Evolutionary conservation across 2,797 vertebrate species (phyloP), one percentile per base, ranked within the genome.

Genomic region (Spinus olivaceus): DNA sequence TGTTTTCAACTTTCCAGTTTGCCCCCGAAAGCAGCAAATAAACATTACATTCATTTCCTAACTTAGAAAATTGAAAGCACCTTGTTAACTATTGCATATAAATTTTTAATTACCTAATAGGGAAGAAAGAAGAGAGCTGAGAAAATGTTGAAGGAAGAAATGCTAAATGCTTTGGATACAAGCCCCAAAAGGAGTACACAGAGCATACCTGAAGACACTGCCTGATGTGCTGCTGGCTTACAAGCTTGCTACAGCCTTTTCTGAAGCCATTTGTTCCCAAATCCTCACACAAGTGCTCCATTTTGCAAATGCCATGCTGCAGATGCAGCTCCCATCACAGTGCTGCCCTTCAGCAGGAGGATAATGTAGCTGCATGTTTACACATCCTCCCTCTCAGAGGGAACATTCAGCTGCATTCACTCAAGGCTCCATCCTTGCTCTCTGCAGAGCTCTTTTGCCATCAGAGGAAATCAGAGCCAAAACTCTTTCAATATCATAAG

Each of bases 101-200:
- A 67, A 83, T 91, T 96, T 88, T 63, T 42, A 95, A 91, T 94
- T 27, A 78, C 59, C 94, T 90, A 64, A 10, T 47, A 88, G 67
- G 64, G 76, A 81, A 33, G 66, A 88, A 88, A 83, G 72, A 93
- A 95, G 86, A 65, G 20, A 89, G 42, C 56, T 86, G 73, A 92
- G 35, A 69, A 86, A 69, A 71, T 44, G 71, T 64, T 79, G 79
- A 25, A 78, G 85, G 65, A 94, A 76, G 70, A 94, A 76, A 51
- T 83, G 47, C 42, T 39, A 3, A 8, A 5, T 44, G 24, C 13
- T 90, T 90, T 73, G 71, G 46, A 56, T 37, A 30, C 25, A 53
- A 70, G 70, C 80, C 73, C 63, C 77, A 60, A 88, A 79, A 82
- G 12, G 54, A 81, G 66, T 25, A 83, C 63, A 54, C 77, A 93